phyloP scores from a whole-genome alignment of 2,113 vertebrate species.

The Hystrix cristata region DNA sequence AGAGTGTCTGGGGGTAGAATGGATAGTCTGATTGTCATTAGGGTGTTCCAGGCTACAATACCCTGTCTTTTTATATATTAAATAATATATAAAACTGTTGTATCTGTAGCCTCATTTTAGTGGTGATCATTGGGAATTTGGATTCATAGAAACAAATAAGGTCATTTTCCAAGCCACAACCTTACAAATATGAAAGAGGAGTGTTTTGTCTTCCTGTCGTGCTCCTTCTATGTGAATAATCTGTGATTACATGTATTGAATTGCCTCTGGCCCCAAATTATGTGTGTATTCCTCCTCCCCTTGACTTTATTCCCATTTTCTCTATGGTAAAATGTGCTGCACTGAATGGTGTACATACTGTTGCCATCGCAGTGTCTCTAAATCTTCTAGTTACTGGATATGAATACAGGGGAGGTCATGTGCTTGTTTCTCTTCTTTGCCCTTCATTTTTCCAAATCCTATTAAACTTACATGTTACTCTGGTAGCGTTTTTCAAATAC shows the following conservation, averaged over 20 bases:
- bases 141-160: not conserved
- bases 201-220: not conserved
- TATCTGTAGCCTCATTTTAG: not conserved
- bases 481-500: not conserved
- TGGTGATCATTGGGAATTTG: not conserved
- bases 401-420: not conserved
- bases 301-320: not conserved
- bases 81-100: not conserved
- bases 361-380: not conserved
- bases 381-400: not conserved
- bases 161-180: not conserved
- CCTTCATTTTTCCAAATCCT: not conserved
- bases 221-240: not conserved
- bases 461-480: not conserved
- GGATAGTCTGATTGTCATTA: not conserved
- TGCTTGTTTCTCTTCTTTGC: not conserved
- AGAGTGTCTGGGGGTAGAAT: not conserved
- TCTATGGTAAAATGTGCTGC: fast-evolving
- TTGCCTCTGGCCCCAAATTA: not conserved
- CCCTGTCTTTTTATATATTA: not conserved
- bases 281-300: not conserved
- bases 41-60: not conserved
- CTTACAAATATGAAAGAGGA: not conserved
- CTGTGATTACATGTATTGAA: not conserved
- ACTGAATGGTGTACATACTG: not conserved